These are phyloP conservation scores for Camelus dromedarius DNA, from an alignment of 2,113 vertebrate genomes.

Conservation along the genomic window DNA sequence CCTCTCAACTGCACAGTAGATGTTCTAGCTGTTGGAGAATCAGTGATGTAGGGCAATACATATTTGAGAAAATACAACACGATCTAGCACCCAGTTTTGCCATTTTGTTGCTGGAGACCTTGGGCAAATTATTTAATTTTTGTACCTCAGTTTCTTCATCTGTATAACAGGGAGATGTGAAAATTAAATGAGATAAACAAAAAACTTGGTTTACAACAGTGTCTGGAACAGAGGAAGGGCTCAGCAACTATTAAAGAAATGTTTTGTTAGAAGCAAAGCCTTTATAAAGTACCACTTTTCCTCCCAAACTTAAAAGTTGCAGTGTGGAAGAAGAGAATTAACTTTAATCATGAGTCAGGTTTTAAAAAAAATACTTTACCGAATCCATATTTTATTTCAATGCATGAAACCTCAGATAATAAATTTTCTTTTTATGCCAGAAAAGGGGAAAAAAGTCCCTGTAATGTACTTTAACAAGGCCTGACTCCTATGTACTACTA, in stretches of 20 bases:
- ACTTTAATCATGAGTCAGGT: not conserved
- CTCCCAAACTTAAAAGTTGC: not conserved
- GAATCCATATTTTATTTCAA: not conserved
- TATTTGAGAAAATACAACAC: not conserved
- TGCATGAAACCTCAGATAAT: not conserved
- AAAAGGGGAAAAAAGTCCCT: fast-evolving
- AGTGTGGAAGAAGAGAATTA: not conserved
- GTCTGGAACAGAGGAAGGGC: not conserved
- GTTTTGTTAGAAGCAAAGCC: not conserved
- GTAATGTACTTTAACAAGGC: too few species aligned
- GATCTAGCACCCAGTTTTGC: not conserved
- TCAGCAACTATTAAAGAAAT: not conserved
- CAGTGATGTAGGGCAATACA: fast-evolving
- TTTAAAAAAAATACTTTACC: not conserved
- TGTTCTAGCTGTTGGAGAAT: fast-evolving
- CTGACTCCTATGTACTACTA: not conserved
- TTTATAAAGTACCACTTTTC: not conserved
- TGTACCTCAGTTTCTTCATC: not conserved
- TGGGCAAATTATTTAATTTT: not conserved
- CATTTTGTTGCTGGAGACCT: not conserved
- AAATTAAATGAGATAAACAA: not conserved
- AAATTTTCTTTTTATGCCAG: not conserved
- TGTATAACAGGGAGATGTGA: not conserved
- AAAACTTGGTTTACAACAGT: not conserved
- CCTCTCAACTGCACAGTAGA: fast-evolving